phyloP scores from a whole-genome alignment of 2,113 vertebrate species.

The Bufo bufo region DNA sequence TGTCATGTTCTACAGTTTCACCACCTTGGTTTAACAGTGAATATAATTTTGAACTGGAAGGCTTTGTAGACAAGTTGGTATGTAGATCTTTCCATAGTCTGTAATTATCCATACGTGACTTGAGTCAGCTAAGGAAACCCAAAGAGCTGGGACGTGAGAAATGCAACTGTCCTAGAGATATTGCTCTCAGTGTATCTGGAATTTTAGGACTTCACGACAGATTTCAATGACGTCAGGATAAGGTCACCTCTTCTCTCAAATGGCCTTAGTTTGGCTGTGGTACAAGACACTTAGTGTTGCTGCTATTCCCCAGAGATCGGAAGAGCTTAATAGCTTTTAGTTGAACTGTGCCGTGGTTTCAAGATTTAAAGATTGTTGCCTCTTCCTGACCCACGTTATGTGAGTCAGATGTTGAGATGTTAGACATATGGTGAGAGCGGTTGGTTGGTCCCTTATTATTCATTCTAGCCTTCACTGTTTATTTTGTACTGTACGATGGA shows the following conservation, averaged over 20 bases:
- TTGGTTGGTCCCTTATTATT: background rate
- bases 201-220: background rate
- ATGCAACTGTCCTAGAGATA: background rate
- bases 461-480: slow-evolving; percentile 1
- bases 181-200: background rate
- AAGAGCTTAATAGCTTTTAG: background rate
- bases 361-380: background rate
- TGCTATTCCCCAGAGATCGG: background rate
- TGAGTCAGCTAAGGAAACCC: slow-evolving; percentile 10
- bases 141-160: slow-evolving; percentile 23
- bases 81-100: background rate
- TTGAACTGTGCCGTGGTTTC: background rate
- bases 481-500: background rate
- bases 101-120: slow-evolving; percentile 36
- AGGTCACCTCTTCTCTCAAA: background rate
- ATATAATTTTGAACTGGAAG: background rate
- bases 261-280: slow-evolving; percentile 37
- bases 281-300: slow-evolving; percentile 3
- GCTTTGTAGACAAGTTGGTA: background rate
- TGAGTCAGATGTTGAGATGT: slow-evolving; percentile 22
- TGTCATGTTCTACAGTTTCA: no score
- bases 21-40: no score
- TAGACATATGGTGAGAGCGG: slow-evolving; percentile 32
- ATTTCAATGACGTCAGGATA: slow-evolving; percentile 30
- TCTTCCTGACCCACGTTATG: background rate